A percentile compares a stretch with the other conserved stretches of the same genome.
These are phyloP conservation scores for Apodemus speciosus DNA, from an alignment of 2,113 vertebrate genomes.

Conservation along the genomic window DNA sequence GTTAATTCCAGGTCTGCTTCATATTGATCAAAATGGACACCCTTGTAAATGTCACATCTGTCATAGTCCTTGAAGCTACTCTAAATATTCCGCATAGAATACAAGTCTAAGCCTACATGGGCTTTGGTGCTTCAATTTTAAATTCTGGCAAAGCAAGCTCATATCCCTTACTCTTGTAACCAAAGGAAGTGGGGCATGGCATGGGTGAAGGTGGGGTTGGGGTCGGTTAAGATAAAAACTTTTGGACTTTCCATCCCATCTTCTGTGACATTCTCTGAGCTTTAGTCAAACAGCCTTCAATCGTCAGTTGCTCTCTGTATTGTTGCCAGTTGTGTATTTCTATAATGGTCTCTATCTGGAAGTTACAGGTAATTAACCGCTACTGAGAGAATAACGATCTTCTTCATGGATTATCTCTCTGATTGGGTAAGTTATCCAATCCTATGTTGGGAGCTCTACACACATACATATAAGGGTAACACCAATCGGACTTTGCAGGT, in stretches of 20 bases:
- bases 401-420: no score
- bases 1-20: constrained; percentile 60
- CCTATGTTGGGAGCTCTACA: not conserved
- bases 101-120: not conserved
- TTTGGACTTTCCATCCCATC: not conserved
- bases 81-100: not conserved
- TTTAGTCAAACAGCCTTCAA: not conserved
- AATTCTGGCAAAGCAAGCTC: not conserved
- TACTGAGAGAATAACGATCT: not conserved
- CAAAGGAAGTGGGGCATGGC: not conserved
- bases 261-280: not conserved
- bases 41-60: constrained; percentile 34
- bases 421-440: not conserved
- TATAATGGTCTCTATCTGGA: not conserved
- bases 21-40: constrained; percentile 60
- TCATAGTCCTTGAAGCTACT: constrained; percentile 11
- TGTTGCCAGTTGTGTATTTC: not conserved
- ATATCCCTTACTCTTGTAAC: not conserved
- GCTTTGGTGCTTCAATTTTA: not conserved
- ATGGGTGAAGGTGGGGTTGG: not conserved
- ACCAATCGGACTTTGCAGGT: not conserved
- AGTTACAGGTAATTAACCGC: not conserved
- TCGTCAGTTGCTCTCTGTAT: not conserved
- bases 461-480: not conserved
- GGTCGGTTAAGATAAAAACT: not conserved